Conservation (phyloP, 2,113 vertebrate species). For the Oreotragus oreotragus region DNA sequence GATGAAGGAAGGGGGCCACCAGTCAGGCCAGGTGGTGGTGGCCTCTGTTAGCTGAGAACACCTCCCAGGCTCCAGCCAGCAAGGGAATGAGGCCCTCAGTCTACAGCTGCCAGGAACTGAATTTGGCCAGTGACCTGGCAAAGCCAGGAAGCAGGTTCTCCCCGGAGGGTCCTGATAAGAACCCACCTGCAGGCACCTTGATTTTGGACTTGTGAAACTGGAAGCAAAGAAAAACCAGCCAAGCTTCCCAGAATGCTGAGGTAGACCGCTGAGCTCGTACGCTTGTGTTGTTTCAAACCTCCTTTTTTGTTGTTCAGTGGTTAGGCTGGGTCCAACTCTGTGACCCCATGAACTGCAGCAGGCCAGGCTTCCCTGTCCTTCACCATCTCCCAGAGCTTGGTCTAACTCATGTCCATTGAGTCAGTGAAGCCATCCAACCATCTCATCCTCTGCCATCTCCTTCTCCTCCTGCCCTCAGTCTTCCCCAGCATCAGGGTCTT, state of each 20-base stretch:
- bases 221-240: background rate
- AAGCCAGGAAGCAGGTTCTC: background rate
- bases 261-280: background rate
- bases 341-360: background rate
- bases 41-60: background rate
- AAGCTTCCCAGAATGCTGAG: background rate
- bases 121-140: background rate
- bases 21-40: background rate
- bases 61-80: background rate
- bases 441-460: too few species aligned
- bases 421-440: too few species aligned
- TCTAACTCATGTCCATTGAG: background rate
- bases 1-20: background rate
- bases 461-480: too few species aligned
- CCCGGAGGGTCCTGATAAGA: background rate
- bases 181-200: fast-evolving
- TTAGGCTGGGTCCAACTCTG: background rate
- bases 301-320: background rate
- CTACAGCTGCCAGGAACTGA: background rate
- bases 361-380: background rate
- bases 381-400: background rate
- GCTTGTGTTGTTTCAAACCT: background rate
- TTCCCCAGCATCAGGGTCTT: too few species aligned
- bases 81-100: background rate
- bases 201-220: background rate